These are phyloP conservation scores for Patiria miniata DNA, from an alignment of 35 echinoderm and acorn worm species.

Conservation along the genomic window DNA sequence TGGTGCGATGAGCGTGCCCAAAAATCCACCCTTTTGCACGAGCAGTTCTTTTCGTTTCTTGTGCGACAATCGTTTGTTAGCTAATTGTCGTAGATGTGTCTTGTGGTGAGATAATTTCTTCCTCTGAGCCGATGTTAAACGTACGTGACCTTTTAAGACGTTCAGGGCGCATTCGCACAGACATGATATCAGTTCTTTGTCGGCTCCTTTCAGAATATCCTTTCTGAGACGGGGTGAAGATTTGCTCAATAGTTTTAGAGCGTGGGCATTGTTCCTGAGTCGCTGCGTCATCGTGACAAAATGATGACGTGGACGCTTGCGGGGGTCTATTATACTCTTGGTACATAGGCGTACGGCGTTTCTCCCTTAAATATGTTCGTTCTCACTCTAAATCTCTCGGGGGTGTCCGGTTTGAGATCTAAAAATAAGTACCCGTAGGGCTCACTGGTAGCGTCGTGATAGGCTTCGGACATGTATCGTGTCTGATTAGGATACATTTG, in stretches of 20 bases:
- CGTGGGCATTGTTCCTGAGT: slow-evolving; percentile 51
- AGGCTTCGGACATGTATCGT: slow-evolving; percentile 41
- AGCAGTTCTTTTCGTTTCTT: slow-evolving; percentile 2
- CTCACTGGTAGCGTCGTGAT: slow-evolving; percentile 38
- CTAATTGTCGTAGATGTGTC: slow-evolving; percentile 48
- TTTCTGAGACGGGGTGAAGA: slow-evolving; percentile 48
- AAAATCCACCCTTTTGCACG: slow-evolving; percentile 60
- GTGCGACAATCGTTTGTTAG: slow-evolving; percentile 43
- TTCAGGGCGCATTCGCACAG: slow-evolving; percentile 67
- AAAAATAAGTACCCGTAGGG: slow-evolving; percentile 54
- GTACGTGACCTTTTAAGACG: slow-evolving; percentile 65
- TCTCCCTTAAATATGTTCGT: slow-evolving; percentile 47
- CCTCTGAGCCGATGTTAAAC: slow-evolving; percentile 60
- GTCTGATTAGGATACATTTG: slow-evolving; percentile 58
- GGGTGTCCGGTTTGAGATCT: slow-evolving; percentile 46
- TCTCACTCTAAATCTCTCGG: slow-evolving; percentile 20
- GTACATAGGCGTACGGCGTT: slow-evolving; percentile 11
- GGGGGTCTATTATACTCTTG: slow-evolving; percentile 5
- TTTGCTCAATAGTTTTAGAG: slow-evolving; percentile 47
- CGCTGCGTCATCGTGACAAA: slow-evolving; percentile 41
- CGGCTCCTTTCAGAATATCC: slow-evolving; percentile 41
- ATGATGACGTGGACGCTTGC: slow-evolving; percentile 2
- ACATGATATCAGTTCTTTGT: slow-evolving; percentile 43
- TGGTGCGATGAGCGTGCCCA: slow-evolving; percentile 22
- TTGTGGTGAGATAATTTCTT: slow-evolving; percentile 59